Percentiles rank a stretch among this genome's conserved stretches.
Evolutionary conservation across 2,888 invertebrate species (phyloP).

Genomic region (Hirtodrosophila confusa): DNA sequence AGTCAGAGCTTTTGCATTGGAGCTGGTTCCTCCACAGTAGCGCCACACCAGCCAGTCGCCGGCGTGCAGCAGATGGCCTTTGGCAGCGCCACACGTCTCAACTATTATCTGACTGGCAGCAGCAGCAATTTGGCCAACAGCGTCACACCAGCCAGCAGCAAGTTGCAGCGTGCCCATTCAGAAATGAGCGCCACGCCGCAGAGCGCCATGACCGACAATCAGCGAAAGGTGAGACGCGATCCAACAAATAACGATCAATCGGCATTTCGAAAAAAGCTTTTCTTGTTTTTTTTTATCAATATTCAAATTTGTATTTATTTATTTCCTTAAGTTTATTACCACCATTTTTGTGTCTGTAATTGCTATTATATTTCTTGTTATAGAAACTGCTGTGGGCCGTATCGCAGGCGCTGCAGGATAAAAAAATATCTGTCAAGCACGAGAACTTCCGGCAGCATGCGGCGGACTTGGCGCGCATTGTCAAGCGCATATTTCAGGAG

Average conservation of each 20-base stretch:
- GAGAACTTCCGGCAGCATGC: conserved; percentile 90
- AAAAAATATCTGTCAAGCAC: conserved; percentile 88
- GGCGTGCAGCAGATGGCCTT: conserved; percentile 14
- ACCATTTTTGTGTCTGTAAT: neutral
- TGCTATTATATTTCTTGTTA: neutral
- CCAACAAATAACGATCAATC: too few species aligned
- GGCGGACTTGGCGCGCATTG: conserved; percentile 88
- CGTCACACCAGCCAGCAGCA: conserved; percentile 55
- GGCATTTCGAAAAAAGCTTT: too few species aligned
- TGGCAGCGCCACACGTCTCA: conserved; percentile 22
- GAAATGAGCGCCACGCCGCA: conserved; percentile 69
- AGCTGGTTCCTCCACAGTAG: conserved; percentile 77
- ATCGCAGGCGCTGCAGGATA: conserved; percentile 89
- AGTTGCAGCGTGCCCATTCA: conserved; percentile 72
- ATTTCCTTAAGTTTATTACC: too few species aligned
- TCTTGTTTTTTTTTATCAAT: too few species aligned
- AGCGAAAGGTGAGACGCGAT: conserved; percentile 73
- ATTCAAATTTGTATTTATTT: too few species aligned
- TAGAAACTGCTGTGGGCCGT: conserved; percentile 93
- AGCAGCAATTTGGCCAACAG: conserved; percentile 44
- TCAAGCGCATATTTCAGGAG: conserved; percentile 87
- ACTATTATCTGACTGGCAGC: conserved; percentile 57
- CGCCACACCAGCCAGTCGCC: conserved; percentile 8
- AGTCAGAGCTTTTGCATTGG: conserved; percentile 84
- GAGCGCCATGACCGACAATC: conserved; percentile 81